Evolutionary conservation across 1,140 invertebrate genomes (phyloP), one percentile per base, ranked within the genome.

Genomic region (Mizuhopecten yessoensis): DNA sequence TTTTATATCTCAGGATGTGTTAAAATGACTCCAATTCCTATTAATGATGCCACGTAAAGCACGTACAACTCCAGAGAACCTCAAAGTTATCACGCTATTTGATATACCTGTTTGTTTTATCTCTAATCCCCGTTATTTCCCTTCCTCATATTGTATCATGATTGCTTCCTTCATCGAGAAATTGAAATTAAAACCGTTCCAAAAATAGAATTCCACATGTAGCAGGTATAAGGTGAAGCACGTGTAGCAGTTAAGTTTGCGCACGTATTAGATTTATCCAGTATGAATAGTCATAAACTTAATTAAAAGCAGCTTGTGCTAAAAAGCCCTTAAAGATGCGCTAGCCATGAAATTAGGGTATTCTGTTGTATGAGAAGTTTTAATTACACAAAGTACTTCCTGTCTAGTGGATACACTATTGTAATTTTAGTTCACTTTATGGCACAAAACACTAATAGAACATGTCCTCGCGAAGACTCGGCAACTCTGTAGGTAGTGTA

Each of bases 111-210:
- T 49, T 49, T 15, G 11, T 17, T 75, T 75, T 75, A 75, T 75
- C 11, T 1, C 57, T 0, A 75, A n/a, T 5, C 23, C n/a, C n/a
- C n/a, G 57, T 29, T 29, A 75, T 29, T 75, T 75, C 23, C 23
- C 9, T 29, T 75, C n/a, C 57, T 75, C 57, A 29, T 75, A 5
- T 75, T n/a, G 5, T 75, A 29, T 75, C 23, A 75, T 29, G 57
- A 75, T 75, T 29, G n/a, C 57, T 29, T 75, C 57, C 57, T 75
- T 45, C 57, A 29, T 75, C 23, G 57, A 75, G 57, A 75, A 75
- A 75, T 75, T 75, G 57, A 75, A 75, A 75, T 75, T 75, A 75
- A 75, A 75, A 75, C 57, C n/a, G 23, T 75, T 75, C 57, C 57
- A 75, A 75, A 75, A 75, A 75, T 75, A 75, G 57, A 75, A 29